Evolutionary conservation across 2,797 vertebrate species (phyloP).

Genomic region (Chelidonichthys spinosus): DNA sequence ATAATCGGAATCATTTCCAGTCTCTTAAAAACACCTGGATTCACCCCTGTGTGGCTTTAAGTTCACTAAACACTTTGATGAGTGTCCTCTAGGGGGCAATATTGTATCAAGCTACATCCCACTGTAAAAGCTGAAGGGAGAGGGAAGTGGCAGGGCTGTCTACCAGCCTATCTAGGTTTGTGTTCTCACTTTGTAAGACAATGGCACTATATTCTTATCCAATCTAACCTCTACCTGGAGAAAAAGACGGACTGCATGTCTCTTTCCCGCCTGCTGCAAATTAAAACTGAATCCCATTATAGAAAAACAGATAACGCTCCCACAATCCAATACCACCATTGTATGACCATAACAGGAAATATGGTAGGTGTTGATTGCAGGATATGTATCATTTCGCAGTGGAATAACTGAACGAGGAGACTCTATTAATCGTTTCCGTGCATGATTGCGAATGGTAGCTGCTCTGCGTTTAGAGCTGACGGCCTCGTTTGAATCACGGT

Average conservation of each 20-base stretch:
- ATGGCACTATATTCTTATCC: slow-evolving; percentile 75
- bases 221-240: slow-evolving; percentile 71
- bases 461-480: slow-evolving; percentile 64
- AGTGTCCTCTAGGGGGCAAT: slow-evolving; percentile 78
- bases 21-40: slow-evolving; percentile 49
- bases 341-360: slow-evolving; percentile 74
- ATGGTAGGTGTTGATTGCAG: slow-evolving; percentile 60
- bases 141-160: slow-evolving; percentile 45
- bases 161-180: slow-evolving; percentile 61
- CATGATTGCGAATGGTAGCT: slow-evolving; percentile 61
- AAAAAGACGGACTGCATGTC: slow-evolving; percentile 52
- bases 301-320: slow-evolving; percentile 67
- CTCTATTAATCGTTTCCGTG: slow-evolving; percentile 63
- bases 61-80: neutral
- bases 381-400: slow-evolving; percentile 58
- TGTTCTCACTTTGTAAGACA: slow-evolving; percentile 75
- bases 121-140: slow-evolving; percentile 7
- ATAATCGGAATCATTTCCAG: slow-evolving; percentile 27
- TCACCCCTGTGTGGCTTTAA: slow-evolving; percentile 6
- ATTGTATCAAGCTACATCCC: slow-evolving; percentile 71
- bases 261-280: slow-evolving; percentile 62
- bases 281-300: slow-evolving; percentile 74
- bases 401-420: slow-evolving; percentile 59
- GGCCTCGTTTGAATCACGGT: slow-evolving; percentile 64
- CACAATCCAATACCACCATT: slow-evolving; percentile 63